Evolutionary conservation across 2,797 vertebrate genomes (phyloP), one percentile per base, ranked within the genome.

Genomic region (Trachurus trachurus): DNA sequence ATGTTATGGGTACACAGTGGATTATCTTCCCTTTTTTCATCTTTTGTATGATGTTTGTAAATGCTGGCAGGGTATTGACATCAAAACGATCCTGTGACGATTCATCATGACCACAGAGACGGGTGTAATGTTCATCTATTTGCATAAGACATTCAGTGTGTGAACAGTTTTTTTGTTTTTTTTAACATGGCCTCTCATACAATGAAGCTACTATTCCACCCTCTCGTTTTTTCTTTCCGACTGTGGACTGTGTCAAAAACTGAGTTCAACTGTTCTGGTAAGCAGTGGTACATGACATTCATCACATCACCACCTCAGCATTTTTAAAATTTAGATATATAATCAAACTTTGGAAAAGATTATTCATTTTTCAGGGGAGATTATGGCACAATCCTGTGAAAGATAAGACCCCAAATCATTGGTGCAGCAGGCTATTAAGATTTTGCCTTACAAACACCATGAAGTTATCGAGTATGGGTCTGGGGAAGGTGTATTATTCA

Each of bases 191-290:
- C 0, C 0, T 1, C 0, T 39, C 10, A 8, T 7, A 53, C 61
- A 74, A 58, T 49, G 40, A 80, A 17, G 44, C 31, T 7, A 1
- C 56, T 81, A 3, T 87, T 78, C 69, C 71, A 34, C 31, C 9
- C 44, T 61, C 40, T 86, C 1, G 89, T 88, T 81, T 88, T 0
- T 26, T 26, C 3, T 26, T 26, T 3, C 81, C 15, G 85, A 31
- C 11, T 10, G n/a, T 9, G 10, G 31, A 66, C 21, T 19, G 3
- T 26, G 15, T 26, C 0, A n/a, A 2, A 1, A 16, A 17, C 4
- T 52, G 37, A 22, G 17, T 39, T 60, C 10, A 12, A 1, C 22
- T 58, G 13, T 52, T 17, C 5, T 16, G 40, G 19, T 61, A 11
- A 53, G 19, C 2, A 1, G 5, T 0, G 22, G 70, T 19, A 71